These are phyloP conservation scores for Sminthurides bifidus DNA, from an alignment of 1,140 invertebrate species.

Conservation along the genomic window DNA sequence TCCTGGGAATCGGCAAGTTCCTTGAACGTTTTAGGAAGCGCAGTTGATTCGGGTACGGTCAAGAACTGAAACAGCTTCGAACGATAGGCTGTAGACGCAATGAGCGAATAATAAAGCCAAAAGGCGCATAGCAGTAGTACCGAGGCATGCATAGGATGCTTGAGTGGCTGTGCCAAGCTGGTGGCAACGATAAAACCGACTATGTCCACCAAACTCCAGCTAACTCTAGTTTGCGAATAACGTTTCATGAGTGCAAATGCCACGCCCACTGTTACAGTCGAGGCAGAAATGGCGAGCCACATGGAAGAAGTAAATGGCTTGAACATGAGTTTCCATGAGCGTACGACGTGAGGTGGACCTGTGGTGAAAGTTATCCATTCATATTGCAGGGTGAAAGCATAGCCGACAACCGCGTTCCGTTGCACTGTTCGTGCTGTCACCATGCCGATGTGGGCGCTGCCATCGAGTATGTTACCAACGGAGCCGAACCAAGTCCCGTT, in stretches of 20 bases:
- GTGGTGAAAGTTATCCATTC: constrained; percentile 19
- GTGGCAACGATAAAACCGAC: background rate
- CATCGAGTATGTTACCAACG: constrained; percentile 14
- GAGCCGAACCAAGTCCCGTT: constrained; percentile 16
- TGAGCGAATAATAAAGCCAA: no score
- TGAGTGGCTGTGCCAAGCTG: background rate
- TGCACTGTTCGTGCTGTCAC: constrained; percentile 2
- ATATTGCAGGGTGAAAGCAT: constrained; percentile 13
- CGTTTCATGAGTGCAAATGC: background rate
- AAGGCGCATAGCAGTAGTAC: background rate
- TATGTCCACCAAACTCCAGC: no score
- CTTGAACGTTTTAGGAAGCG: background rate
- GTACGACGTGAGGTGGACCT: constrained; percentile 2
- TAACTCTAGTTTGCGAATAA: no score
- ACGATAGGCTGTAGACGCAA: no score
- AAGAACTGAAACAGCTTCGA: background rate
- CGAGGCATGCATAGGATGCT: no score
- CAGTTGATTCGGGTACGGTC: background rate
- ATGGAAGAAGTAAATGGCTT: constrained; percentile 8
- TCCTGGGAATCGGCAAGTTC: background rate
- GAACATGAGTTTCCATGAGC: constrained; percentile 16
- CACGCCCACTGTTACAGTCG: background rate
- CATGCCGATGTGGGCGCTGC: constrained; percentile 6
- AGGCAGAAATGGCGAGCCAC: constrained; percentile 3
- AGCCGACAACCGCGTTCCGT: constrained; percentile 9